Base-by-base conservation (phyloP, 2,113 vertebrate genomes). In the Mus musculus region DNA sequence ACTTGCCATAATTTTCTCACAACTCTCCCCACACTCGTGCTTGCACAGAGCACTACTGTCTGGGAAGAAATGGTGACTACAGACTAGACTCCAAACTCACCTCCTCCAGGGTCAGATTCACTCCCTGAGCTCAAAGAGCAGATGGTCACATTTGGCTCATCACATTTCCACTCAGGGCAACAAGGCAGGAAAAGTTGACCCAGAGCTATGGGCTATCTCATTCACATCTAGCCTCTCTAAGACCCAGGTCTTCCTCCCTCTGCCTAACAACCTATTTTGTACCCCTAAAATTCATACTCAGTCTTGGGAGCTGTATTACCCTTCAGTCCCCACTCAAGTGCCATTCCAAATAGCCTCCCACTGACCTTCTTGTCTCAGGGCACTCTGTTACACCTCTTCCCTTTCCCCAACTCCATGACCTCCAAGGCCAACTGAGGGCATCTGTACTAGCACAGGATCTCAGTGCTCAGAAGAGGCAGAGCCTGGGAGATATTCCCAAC, bases 401-500 rank as follows among this genome's bases (percentile, higher is more conserved):
- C 7, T 30, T 7, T 26, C 28, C 8, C 63, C 46, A 20, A 5
- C 19, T 7, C 0, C 20, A 24, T 84, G 54, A 63, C 28, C 24
- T 69, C 10, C 0, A 0, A 81, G 12, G 33, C 39, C 20, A 89
- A 61, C 16, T 84, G 52, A 4, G 0, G 84, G 49, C 73, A 30
- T 52, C 36, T 88, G 42, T 67, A 36, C 39, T 82, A 90, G 36
- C 19, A 36, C 8, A 16, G 17, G 78, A 89, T 30, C 61, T 20
- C 52, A 89, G 61, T 19, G 14, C 85, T 84, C 16, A 42, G 17
- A 46, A 89, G 28, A 82, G n/a, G 6, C 17, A 13, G 3, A 92
- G n/a, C 42, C 93, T 49, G 19, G 46, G 94, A 88, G 59, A 65
- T 28, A 91, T 22, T 63, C 80, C 61, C 56, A 94, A 73, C 95